Base-by-base conservation (phyloP, 1,140 invertebrate genomes). In the Carposina sasakii region DNA sequence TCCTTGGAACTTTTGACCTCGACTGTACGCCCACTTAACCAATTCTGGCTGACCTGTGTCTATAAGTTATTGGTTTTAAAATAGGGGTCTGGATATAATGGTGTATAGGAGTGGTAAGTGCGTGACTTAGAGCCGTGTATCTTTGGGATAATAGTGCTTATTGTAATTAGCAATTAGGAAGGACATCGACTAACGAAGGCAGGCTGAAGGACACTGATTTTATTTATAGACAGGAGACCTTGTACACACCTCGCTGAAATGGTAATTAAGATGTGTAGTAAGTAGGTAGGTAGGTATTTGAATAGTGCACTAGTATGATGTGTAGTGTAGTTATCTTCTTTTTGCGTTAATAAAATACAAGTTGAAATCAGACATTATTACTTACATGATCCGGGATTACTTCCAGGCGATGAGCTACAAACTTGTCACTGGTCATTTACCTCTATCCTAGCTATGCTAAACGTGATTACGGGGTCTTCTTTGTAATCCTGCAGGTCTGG, bases 21-120 rank as follows among this genome's bases (percentile, higher is more conserved):
- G 65, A 65, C 24, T 71, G 57, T 76, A 78, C 75, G 60, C 72
- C 72, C 55, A 68, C 67, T 21, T 51, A 41, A n/a, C 54, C 55
- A 53, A 33, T 52, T 44, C 39, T 13, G 22, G 37, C 53, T 46
- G 52, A 48, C 12, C 54, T 33, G 31, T 42, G 24, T 39, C 34
- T 28, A 34, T 13, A 34, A 34, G 19, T 16, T 34, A 16, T 34
- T 34, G 33, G 10, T n/a, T 33, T 33, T 33, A 10, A 33, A 6
- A 33, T 2, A 34, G 9, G 19, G 33, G 33, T 34, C n/a, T 4
- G 33, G 10, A 2, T 34, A 13, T 16, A 34, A 16, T 8, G 15
- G 33, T 34, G 20, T 34, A 24, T 44, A 54, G 66, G 66, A 59
- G 63, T 50, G 66, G 54, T 49, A 23, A 48, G 48, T 63, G 63